A percentile compares a stretch with the other conserved stretches of the same genome.
Conservation (phyloP, 2,888 invertebrate genomes). For the Dromius quadrimaculatus region DNA sequence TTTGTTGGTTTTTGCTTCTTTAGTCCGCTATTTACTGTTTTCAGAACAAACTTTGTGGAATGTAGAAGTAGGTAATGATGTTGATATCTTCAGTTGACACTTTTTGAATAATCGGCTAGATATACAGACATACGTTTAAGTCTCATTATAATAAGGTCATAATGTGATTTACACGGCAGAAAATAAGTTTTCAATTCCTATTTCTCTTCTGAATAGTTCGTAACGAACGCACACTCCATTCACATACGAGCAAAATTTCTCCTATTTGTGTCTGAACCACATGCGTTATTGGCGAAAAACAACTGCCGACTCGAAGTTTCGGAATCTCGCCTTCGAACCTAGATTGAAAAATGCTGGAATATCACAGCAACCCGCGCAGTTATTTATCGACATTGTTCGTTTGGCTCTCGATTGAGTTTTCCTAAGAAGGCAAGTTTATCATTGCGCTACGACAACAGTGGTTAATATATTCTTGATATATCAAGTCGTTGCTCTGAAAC, state of each 20-base stretch:
- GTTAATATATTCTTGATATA: constrained; percentile 39
- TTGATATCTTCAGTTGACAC: too few relatives aligned
- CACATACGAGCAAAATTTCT: constrained; percentile 25
- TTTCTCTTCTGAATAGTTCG: too few relatives aligned
- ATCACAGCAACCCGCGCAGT: constrained; percentile 36
- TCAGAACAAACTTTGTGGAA: too few relatives aligned
- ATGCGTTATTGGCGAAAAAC: constrained; percentile 3
- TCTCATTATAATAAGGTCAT: too few relatives aligned
- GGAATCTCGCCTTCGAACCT: background rate
- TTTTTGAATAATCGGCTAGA: too few relatives aligned
- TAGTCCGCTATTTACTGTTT: too few relatives aligned
- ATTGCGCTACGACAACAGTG: constrained; percentile 17
- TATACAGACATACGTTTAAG: too few relatives aligned
- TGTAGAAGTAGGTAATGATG: too few relatives aligned
- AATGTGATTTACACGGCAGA: too few relatives aligned
- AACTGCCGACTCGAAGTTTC: constrained; percentile 14
- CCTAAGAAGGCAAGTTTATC: constrained; percentile 28
- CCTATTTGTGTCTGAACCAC: constrained; percentile 30
- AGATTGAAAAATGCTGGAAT: constrained; percentile 32
- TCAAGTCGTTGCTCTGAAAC: constrained; percentile 21
- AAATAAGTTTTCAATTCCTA: too few relatives aligned
- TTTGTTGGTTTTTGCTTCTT: too few relatives aligned
- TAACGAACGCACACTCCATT: constrained; percentile 12
- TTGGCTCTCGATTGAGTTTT: constrained; percentile 44
- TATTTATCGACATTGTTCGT: constrained; percentile 44